A percentile compares a stretch with the other conserved stretches of the same genome.
These are phyloP conservation scores for Cololabis saira DNA, from an alignment of 2,113 vertebrate species.

Conservation along the genomic window DNA sequence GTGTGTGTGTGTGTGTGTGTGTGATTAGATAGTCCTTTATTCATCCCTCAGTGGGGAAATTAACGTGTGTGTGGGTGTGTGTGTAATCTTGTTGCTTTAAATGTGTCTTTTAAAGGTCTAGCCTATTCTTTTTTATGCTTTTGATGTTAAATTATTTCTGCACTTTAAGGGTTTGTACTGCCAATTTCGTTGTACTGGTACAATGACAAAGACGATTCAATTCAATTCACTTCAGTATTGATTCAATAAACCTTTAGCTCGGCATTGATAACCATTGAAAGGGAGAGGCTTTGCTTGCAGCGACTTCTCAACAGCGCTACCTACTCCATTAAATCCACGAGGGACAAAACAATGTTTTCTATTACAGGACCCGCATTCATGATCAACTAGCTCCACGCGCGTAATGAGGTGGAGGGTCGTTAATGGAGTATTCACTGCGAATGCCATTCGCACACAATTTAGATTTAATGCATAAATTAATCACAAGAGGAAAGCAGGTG, in stretches of 20 bases:
- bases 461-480: slow-evolving; percentile 56
- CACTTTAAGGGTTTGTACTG: too few relatives aligned
- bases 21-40: too few relatives aligned
- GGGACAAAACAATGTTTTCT: slow-evolving; percentile 60
- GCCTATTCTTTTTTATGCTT: too few relatives aligned
- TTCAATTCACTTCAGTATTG: too few relatives aligned
- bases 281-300: slow-evolving; percentile 33
- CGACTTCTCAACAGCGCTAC: slow-evolving; percentile 59
- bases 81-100: too few relatives aligned
- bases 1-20: too few relatives aligned
- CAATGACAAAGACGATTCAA: too few relatives aligned
- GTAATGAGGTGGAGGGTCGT: slow-evolving; percentile 16
- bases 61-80: too few relatives aligned
- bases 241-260: slow-evolving; percentile 53
- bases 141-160: too few relatives aligned
- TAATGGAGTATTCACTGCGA: slow-evolving; percentile 51
- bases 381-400: slow-evolving; percentile 37
- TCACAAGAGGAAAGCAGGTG: slow-evolving; percentile 33
- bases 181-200: too few relatives aligned
- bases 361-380: slow-evolving; percentile 41
- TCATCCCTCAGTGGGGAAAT: too few relatives aligned
- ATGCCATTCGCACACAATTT: slow-evolving; percentile 48
- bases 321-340: slow-evolving; percentile 59
- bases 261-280: slow-evolving; percentile 59
- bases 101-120: too few relatives aligned